phyloP scores from a whole-genome alignment of 2,888 invertebrate genomes.

The Parelbella ahira region DNA sequence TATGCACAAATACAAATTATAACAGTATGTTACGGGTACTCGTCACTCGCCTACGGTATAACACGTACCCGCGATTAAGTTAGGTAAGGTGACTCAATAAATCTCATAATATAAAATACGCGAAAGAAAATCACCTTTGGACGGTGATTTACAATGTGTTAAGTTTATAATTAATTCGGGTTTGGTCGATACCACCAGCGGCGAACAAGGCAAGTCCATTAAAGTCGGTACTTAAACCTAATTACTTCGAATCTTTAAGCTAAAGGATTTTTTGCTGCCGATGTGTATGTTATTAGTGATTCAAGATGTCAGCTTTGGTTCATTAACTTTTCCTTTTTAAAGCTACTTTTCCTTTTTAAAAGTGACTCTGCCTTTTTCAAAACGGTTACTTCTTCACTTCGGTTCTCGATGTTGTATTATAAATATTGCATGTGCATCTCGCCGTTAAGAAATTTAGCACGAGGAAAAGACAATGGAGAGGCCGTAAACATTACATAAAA shows the following conservation, averaged over 20 bases:
- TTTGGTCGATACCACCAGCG: conserved; percentile 8
- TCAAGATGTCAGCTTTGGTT: conserved; percentile 21
- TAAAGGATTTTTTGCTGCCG: conserved; percentile 13
- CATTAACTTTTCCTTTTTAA: conserved; percentile 28
- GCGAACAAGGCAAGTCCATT: conserved; percentile 16
- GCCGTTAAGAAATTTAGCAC: too few species aligned
- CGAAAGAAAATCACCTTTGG: conserved; percentile 2
- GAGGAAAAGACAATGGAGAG: too few species aligned
- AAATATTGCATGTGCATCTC: too few species aligned
- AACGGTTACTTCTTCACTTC: conserved; percentile 7
- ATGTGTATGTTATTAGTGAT: conserved; percentile 18
- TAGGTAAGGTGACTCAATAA: conserved; percentile 6
- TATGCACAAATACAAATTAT: too few species aligned
- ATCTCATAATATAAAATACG: conserved; percentile 7
- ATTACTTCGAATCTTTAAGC: conserved; percentile 15
- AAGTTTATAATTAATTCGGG: conserved; percentile 14
- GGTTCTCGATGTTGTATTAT: too few species aligned
- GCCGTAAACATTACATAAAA: too few species aligned
- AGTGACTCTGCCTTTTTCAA: conserved; percentile 15
- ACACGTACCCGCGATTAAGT: too few species aligned
- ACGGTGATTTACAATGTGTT: conserved; percentile 13
- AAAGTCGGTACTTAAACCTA: conserved; percentile 12
- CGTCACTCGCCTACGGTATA: too few species aligned
- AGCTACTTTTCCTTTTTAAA: conserved; percentile 27
- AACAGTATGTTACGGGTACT: too few species aligned